These are phyloP conservation scores for Penaeus japonicus DNA, from an alignment of 1,140 invertebrate species.

Conservation along the genomic window DNA sequence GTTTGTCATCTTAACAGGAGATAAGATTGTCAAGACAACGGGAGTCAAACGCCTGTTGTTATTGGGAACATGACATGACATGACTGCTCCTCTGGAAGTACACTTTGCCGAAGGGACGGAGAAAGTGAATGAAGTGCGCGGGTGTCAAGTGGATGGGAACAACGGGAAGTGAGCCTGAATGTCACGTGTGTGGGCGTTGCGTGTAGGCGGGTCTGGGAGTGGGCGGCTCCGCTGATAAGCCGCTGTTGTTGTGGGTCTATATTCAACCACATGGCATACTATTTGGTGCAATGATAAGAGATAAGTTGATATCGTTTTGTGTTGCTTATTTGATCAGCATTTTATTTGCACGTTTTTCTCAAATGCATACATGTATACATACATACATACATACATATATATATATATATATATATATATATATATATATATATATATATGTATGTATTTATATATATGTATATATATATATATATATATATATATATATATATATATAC, in stretches of 20 bases:
- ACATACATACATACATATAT: no score
- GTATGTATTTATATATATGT: no score
- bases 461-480: no score
- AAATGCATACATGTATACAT: background rate
- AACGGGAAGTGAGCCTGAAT: background rate
- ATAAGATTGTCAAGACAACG: background rate
- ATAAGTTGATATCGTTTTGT: background rate
- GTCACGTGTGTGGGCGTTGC: slow-evolving; percentile 45
- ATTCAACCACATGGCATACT: background rate
- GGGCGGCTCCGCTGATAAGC: slow-evolving; percentile 33
- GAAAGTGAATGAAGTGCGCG: background rate
- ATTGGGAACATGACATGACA: background rate
- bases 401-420: no score
- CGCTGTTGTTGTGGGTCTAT: background rate
- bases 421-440: no score
- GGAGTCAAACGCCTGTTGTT: background rate
- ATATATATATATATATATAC: no score
- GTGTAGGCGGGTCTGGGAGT: slow-evolving; percentile 39
- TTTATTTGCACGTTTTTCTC: background rate
- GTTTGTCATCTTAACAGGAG: background rate
- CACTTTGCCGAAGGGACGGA: background rate
- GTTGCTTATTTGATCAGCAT: background rate
- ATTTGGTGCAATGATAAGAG: background rate
- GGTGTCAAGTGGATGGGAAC: background rate
- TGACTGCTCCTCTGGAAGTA: background rate